Evolutionary conservation across 1,140 invertebrate species (phyloP), one percentile per base, ranked within the genome.

Genomic region (Cephus cinctus): DNA sequence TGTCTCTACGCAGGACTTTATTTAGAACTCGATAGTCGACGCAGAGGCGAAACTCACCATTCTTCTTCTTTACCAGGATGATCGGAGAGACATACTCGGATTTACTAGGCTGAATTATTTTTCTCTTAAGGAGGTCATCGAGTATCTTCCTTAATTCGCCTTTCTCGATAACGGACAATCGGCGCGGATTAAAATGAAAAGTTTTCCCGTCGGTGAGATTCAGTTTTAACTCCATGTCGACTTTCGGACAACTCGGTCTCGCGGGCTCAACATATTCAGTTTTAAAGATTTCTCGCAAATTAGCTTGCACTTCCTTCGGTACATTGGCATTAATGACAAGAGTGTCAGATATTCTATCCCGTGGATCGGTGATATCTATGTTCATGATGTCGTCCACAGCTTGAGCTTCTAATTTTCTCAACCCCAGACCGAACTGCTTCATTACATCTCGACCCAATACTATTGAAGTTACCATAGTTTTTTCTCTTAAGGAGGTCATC

Each of bases 1-100:
- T 39, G 47, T 62, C 50, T 19, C 54, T 61, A 2, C 47, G 15
- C 2, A 53, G 57, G 3, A 50, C 23, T 34, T 48, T 51, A 47
- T 65, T 67, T 11, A 66, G 38, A 4, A 18, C n/a, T 5, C 60
- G 25, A 45, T 51, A 64, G 32, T 67, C 65, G 5, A 65, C 42
- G 30, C 59, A 63, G 25, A 63, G 23, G 9, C 61, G 19, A 3
- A 51, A 14, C 8, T 59, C 51, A 14, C 54, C 59, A n/a, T 49
- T 56, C 43, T 65, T 66, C 38, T 67, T 65, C 43, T 45, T 54
- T 1, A 57, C 57, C 6, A 65, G 36, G 8, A 59, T 47, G 4
- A 63, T 56, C 19, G 59, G 56, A 12, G 59, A 59, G 6, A 52
- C 54, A 44, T 56, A 68, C 34, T 59, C 45, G 8, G 65, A 62